Conservation (phyloP, 2,797 vertebrate genomes). For the Propithecus perrieri region DNA sequence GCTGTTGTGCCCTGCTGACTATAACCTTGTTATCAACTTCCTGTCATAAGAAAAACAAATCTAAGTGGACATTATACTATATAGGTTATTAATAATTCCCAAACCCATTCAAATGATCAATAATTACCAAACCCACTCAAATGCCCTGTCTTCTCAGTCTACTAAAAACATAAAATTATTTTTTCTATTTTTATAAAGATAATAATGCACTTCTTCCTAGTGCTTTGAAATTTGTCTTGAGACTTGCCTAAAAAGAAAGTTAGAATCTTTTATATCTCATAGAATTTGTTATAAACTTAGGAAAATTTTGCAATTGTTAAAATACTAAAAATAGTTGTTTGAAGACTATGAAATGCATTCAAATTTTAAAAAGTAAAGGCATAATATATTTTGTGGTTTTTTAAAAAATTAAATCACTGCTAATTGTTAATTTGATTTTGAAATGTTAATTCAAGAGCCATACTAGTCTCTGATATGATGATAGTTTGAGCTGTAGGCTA, state of each 20-base stretch:
- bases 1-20: background rate
- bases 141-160: slow-evolving; percentile 25
- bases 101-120: background rate
- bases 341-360: background rate
- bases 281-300: background rate
- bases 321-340: background rate
- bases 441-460: background rate
- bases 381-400: background rate
- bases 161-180: slow-evolving; percentile 51
- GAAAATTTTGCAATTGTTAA: background rate
- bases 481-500: background rate
- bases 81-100: slow-evolving; percentile 29
- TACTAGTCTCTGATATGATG: background rate
- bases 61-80: background rate
- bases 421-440: background rate
- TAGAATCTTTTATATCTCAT: background rate
- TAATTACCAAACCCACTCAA: slow-evolving; percentile 59
- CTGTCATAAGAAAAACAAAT: background rate
- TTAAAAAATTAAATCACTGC: background rate
- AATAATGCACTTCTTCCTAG: background rate
- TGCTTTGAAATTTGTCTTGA: background rate
- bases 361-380: background rate
- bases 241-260: background rate
- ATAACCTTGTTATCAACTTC: slow-evolving; percentile 25
- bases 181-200: slow-evolving; percentile 46